Base-by-base conservation (phyloP, 2,888 invertebrate species). In the Yponomeuta malinellus region DNA sequence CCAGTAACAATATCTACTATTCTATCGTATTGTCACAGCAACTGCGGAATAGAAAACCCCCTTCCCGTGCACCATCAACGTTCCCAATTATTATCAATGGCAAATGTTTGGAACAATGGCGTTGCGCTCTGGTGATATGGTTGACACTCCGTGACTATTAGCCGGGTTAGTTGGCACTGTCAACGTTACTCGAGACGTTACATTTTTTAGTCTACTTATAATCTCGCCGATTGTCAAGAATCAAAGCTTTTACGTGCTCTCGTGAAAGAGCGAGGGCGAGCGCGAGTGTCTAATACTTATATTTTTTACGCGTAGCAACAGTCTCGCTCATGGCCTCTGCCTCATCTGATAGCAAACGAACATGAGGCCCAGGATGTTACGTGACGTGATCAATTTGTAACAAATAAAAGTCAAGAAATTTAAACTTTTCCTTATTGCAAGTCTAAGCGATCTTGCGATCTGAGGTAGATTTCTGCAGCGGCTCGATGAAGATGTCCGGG, bases 71-170 rank as follows among this genome's bases (percentile, higher is more conserved):
- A 59, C 52, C 52, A 5, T 59, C 52, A 2, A 59, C 37, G 37
- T 67, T 68, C 48, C 31, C 68, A 68, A 68, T 52, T 52, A 31
- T 43, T 43, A 43, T 43, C 43, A 4, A 37, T 31, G 23, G 23
- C 23, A 23, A 23, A 23, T 8, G 74, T 78, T 83, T 80, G 77
- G 76, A 77, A 79, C 81, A 79, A 79, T 78, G 75, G 72, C 74
- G 80, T 78, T 75, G 75, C 79, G 82, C 75, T 79, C 76, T 76
- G 78, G 73, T 72, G 76, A n/a, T 23, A 23, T 67, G 67, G 37
- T 15, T 43, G 67, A 12, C 15, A 29, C 48, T 52, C 67, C 37
- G 67, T 68, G 52, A 43, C 15, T 66, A 43, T 6, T 43, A 5
- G 43, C 43, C 43, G 43, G 43, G 5, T 8, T 43, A 43, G 43